These are phyloP conservation scores for Argyrosomus regius DNA, from an alignment of 2,797 vertebrate genomes.

Conservation along the genomic window DNA sequence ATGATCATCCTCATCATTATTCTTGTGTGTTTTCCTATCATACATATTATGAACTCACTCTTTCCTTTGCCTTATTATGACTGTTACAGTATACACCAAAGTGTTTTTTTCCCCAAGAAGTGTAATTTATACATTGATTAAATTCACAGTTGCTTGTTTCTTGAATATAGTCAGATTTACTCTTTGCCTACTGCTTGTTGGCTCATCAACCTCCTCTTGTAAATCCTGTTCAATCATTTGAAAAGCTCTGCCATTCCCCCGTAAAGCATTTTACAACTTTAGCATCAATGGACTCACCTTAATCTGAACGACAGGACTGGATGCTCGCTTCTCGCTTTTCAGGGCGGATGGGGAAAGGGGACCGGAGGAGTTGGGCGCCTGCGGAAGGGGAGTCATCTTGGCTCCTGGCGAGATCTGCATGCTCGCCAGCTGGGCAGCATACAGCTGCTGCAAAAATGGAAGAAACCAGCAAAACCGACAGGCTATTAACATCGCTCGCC, in stretches of 20 bases:
- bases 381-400: conserved; percentile 93
- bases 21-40: conserved; percentile 33
- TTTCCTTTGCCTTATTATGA: conserved; percentile 46
- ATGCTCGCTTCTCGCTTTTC: conserved; percentile 93
- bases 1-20: conserved; percentile 37
- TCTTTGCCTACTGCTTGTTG: neutral
- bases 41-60: conserved; percentile 24
- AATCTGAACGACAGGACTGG: conserved; percentile 91
- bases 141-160: neutral
- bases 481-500: conserved; percentile 67
- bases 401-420: conserved; percentile 96
- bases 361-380: conserved; percentile 89
- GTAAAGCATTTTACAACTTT: neutral
- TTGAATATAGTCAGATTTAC: neutral
- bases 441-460: conserved; percentile 90
- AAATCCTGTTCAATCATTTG: neutral
- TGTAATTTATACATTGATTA: neutral
- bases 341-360: conserved; percentile 91
- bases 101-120: neutral
- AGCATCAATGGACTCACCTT: conserved; percentile 84
- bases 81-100: conserved; percentile 1
- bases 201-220: neutral
- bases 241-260: neutral
- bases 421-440: conserved; percentile 95
- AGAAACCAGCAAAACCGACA: conserved; percentile 67